Percentiles rank a stretch among this genome's conserved stretches.
phyloP scores from a whole-genome alignment of 2,888 invertebrate genomes.

The Cephus nigrinus region DNA sequence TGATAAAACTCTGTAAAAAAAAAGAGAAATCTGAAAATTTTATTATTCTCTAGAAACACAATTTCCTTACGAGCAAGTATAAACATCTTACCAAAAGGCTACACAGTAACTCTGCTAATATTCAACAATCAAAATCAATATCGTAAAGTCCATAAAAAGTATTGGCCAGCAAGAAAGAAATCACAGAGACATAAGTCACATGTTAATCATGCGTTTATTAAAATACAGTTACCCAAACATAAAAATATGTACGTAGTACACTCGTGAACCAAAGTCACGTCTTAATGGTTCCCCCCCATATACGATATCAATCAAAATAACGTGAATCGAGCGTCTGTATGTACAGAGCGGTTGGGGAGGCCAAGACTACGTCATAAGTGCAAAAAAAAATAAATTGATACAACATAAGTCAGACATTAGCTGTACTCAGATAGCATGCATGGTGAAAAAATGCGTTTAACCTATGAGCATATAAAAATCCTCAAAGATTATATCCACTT shows the following conservation, averaged over 20 bases:
- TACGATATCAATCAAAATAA: too few relatives aligned
- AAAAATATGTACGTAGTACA: neutral
- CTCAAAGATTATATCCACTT: neutral
- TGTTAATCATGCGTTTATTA: neutral
- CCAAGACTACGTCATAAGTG: too few relatives aligned
- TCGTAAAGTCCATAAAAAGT: neutral
- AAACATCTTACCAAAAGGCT: neutral
- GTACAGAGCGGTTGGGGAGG: too few relatives aligned
- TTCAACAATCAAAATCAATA: neutral
- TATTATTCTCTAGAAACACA: neutral
- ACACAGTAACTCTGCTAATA: neutral
- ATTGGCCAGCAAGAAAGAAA: neutral
- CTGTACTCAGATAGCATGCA: too few relatives aligned
- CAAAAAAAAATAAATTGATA: too few relatives aligned
- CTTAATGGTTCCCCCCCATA: too few relatives aligned
- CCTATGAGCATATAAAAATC: neutral
- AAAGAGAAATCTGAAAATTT: neutral
- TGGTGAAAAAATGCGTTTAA: too few relatives aligned
- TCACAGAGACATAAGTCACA: neutral
- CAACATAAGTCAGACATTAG: too few relatives aligned
- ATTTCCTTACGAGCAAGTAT: neutral
- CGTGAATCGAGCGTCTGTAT: too few relatives aligned
- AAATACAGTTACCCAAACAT: neutral
- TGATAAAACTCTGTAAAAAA: neutral
- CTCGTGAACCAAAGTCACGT: too few relatives aligned